Conservation (phyloP, 2,888 invertebrate species). For the Macaria notata region DNA sequence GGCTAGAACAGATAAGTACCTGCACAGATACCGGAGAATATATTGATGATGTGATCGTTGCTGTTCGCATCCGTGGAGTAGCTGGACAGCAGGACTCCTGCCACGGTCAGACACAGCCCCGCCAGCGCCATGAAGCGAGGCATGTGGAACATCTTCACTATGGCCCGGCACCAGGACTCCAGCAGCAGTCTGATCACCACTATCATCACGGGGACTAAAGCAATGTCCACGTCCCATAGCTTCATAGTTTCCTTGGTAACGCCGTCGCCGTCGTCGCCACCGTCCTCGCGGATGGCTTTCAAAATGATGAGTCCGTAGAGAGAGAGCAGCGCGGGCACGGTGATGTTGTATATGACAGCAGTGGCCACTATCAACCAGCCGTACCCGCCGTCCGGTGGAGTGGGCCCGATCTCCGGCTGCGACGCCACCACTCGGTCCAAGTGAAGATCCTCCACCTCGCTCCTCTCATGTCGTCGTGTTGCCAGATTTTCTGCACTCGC, state of each 20-base stretch:
- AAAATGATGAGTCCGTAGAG: conserved; percentile 81
- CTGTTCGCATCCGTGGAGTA: conserved; percentile 72
- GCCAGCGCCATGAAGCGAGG: conserved; percentile 81
- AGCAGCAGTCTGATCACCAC: conserved; percentile 79
- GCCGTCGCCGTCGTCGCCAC: conserved; percentile 50
- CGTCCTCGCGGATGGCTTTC: conserved; percentile 74
- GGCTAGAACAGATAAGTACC: conserved; percentile 52
- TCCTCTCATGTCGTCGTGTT: conserved; percentile 41
- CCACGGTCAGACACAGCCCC: conserved; percentile 81
- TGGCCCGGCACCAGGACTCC: conserved; percentile 83
- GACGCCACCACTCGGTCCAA: conserved; percentile 84
- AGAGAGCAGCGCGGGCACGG: conserved; percentile 80
- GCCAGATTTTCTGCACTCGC: conserved; percentile 49
- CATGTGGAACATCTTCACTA: conserved; percentile 82
- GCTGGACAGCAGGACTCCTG: conserved; percentile 79
- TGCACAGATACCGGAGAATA: conserved; percentile 77
- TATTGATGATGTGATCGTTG: conserved; percentile 71
- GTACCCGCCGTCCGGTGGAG: conserved; percentile 85
- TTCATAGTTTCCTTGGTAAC: conserved; percentile 49
- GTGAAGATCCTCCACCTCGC: conserved; percentile 62
- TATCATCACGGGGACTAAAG: conserved; percentile 83
- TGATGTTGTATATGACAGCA: conserved; percentile 82
- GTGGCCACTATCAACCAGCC: conserved; percentile 85
- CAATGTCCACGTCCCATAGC: conserved; percentile 83
- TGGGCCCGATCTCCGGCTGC: conserved; percentile 85